Percentiles rank a stretch among this genome's conserved stretches.
phyloP scores from a whole-genome alignment of 2,888 invertebrate genomes.

The Parthenolecanium corni region DNA sequence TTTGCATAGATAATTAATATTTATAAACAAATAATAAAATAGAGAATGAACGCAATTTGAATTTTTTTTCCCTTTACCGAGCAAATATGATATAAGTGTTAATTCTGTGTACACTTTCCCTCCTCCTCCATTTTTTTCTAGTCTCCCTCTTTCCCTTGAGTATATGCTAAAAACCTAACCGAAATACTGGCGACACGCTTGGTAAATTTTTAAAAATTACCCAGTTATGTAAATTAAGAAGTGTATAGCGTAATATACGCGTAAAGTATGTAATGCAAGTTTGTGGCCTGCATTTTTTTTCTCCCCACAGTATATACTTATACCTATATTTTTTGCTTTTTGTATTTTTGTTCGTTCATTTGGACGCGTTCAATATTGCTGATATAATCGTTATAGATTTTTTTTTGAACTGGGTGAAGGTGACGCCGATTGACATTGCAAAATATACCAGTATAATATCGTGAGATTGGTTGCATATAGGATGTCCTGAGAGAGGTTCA shows the following conservation, averaged over 20 bases:
- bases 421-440: no score
- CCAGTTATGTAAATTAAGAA: conserved; percentile 21
- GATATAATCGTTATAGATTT: no score
- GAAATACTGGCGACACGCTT: not conserved
- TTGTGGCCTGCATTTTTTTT: not conserved
- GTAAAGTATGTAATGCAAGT: not conserved
- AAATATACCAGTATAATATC: no score
- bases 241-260: not conserved
- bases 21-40: conserved; percentile 24
- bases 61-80: conserved; percentile 8
- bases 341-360: not conserved
- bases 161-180: not conserved
- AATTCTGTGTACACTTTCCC: conserved; percentile 6
- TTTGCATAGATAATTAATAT: conserved; percentile 25
- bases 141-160: not conserved
- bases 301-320: not conserved
- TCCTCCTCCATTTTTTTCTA: not conserved
- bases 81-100: conserved; percentile 12
- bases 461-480: no score
- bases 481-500: no score
- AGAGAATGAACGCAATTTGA: conserved; percentile 5
- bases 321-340: not conserved
- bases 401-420: no score
- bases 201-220: conserved; percentile 20
- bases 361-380: no score